Base-by-base conservation (phyloP, 2,797 vertebrate genomes). In the Anniella stebbinsi region DNA sequence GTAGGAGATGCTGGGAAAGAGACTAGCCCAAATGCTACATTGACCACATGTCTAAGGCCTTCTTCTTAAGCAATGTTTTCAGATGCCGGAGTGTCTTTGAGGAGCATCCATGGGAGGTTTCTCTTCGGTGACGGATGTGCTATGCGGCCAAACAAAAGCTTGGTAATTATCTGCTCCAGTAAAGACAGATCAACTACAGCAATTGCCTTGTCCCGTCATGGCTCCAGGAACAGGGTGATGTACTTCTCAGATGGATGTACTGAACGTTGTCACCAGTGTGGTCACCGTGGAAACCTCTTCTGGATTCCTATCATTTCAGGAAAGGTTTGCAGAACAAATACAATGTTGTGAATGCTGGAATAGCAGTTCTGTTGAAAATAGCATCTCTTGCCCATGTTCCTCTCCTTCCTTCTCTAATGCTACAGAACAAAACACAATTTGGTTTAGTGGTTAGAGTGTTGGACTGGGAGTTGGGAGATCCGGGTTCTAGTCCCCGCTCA, bases 181-280 rank as follows among this genome's bases (percentile, higher is more conserved):
- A 84, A 87, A 12, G 60, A 2, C 3, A 1, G 0, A 0, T 63
- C 5, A 36, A 63, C 45, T 48, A 25, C 21, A 1, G 0, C 25
- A 21, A 0, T 81, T 78, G 66, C 63, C 80, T 78, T 12, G n/a
- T 25, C 23, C 63, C 70, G 66, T 82, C 93, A 86, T 18, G 2
- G 1, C 69, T 91, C 87, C 13, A 36, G 13, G 51, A 67, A 38
- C 45, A 67, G 70, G 45, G 81, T 80, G 2, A 33, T 12, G 5
- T 75, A n/a, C 21, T 17, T 70, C 0, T 84, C 88, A 0, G 0
- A 3, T 54, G 66, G 5, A 77, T 75, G 0, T 0, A 4, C 73
- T 66, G 18, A 80, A 84, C 8, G 7, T 28, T 76, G 45, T 87
- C 36, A 57, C n/a, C 45, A 77, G 3, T 54, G 76, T 72, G 88